These are phyloP conservation scores for Pungitius pungitius DNA, from an alignment of 2,113 vertebrate genomes.

Conservation along the genomic window DNA sequence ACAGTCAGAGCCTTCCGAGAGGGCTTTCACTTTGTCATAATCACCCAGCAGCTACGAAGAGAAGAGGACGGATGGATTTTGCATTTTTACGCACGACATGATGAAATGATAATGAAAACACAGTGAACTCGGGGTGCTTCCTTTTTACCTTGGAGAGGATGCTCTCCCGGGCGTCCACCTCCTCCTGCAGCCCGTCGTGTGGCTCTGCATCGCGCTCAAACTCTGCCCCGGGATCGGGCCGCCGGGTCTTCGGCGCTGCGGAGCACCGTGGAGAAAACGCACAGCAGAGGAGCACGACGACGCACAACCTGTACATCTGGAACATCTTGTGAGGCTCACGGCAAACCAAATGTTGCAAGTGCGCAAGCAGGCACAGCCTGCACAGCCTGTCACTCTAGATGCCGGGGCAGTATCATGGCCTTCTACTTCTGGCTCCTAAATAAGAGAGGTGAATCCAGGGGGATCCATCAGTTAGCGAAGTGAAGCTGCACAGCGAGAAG, in stretches of 20 bases:
- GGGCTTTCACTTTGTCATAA: constrained; percentile 96
- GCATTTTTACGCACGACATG: constrained; percentile 36
- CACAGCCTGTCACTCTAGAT: constrained; percentile 16
- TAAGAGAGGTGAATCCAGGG: not conserved
- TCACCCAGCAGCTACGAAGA: constrained; percentile 91
- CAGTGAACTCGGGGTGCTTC: not conserved
- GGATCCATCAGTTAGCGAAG: not conserved
- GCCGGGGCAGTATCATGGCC: constrained; percentile 36
- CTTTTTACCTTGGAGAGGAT: constrained; percentile 87
- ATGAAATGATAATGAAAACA: constrained; percentile 10
- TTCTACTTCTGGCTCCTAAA: constrained; percentile 6
- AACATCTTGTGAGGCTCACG: constrained; percentile 53
- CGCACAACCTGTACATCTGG: constrained; percentile 57
- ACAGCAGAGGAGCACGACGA: constrained; percentile 54
- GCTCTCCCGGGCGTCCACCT: constrained; percentile 83
- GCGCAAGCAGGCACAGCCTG: constrained; percentile 35
- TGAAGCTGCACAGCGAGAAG: constrained; percentile 16
- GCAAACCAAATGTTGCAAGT: not conserved
- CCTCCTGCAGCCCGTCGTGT: constrained; percentile 76
- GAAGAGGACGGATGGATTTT: constrained; percentile 75
- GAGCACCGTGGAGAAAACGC: constrained; percentile 42
- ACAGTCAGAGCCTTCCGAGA: constrained; percentile 94
- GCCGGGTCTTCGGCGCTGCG: constrained; percentile 49
- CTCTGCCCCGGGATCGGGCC: constrained; percentile 21
- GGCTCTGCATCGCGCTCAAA: constrained; percentile 20